Evolutionary conservation across 2,797 vertebrate genomes (phyloP), one percentile per base, ranked within the genome.

Genomic region (Sciaenops ocellatus): DNA sequence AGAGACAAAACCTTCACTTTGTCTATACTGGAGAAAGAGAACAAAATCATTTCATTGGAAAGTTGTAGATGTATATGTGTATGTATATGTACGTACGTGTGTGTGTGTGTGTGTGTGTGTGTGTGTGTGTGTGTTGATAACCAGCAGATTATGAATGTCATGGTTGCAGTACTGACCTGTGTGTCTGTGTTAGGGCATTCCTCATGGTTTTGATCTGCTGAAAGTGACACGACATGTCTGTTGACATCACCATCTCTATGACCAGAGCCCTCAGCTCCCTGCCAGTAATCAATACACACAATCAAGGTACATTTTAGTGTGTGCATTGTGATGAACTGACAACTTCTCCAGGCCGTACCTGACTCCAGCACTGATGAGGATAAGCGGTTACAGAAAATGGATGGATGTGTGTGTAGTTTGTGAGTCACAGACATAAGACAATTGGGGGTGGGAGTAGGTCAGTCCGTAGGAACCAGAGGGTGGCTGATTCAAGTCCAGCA

Each of bases 171-270:
- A 87, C 96, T 90, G 94, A 99, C 98, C 97, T 94, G 86, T 97
- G 96, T 46, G 96, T 95, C 91, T 99, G 98, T 78, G 98, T 97
- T 52, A 99, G 94, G 47, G 92, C 90, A 78, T 95, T 98, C 78
- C 96, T 95, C 96, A 99, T 99, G 1, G 97, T 98, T 95, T 99
- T 99, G 93, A 99, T 97, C 92, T 99, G 98, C 88, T 99, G 98
- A 87, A 99, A 99, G 92, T 99, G 98, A 80, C 97, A 97, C 16
- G 98, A 99, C 98, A 99, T 99, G 88, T 99, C 98, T 55, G 98
- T 99, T 68, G 97, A 97, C 95, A 99, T 97, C 90, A 99, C 98
- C 98, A 99, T 99, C 94, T 99, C 98, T 71, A 99, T 96, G 88
- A 99, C 98, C 92, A 99, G 94, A 50, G 95, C 95, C 78, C 97